Conservation (phyloP, 2,113 vertebrate species). For the Eublepharis macularius region DNA sequence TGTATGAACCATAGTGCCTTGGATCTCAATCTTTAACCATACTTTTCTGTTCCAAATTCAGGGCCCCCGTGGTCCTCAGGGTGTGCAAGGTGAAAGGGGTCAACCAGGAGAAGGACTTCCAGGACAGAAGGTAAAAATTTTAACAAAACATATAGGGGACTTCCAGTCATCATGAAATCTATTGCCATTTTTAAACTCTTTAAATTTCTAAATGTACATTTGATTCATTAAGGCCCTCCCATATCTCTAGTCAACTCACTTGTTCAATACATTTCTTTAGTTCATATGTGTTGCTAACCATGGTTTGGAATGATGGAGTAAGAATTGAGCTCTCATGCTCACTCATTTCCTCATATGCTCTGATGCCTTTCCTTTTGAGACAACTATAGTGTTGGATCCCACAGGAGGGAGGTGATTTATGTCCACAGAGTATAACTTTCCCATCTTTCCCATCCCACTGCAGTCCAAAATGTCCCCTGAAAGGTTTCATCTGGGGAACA, state of each 20-base stretch:
- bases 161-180: neutral
- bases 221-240: neutral
- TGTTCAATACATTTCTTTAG: too few relatives aligned
- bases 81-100: conserved; percentile 80
- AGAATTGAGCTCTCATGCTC: too few relatives aligned
- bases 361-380: too few relatives aligned
- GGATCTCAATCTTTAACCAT: neutral
- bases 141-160: neutral
- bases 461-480: too few relatives aligned
- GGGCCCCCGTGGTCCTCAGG: conserved; percentile 78
- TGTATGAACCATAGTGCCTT: neutral
- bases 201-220: neutral
- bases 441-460: too few relatives aligned
- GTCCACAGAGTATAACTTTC: too few relatives aligned
- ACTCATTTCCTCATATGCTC: too few relatives aligned
- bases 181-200: neutral
- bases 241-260: neutral
- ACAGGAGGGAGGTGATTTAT: too few relatives aligned
- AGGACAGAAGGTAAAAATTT: conserved; percentile 80
- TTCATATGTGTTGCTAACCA: too few relatives aligned
- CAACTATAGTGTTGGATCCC: too few relatives aligned
- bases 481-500: too few relatives aligned
- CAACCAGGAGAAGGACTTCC: conserved; percentile 80
- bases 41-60: conserved; percentile 46
- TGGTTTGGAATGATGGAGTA: too few relatives aligned